phyloP scores from a whole-genome alignment of 2,888 invertebrate genomes.

The Drosophila barbarae region DNA sequence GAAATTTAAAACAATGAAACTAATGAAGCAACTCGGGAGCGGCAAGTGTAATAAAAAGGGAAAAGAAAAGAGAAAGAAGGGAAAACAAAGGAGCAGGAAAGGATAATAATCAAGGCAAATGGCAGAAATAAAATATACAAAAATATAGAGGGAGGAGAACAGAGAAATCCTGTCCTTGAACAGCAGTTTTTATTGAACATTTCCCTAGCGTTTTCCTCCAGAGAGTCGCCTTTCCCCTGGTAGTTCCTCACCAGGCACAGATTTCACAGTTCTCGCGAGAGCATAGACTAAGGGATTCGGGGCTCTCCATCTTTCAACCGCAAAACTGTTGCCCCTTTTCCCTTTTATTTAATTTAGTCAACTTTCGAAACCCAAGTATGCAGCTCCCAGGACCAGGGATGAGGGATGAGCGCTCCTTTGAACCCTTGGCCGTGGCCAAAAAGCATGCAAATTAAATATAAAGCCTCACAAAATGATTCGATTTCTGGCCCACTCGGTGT shows the following conservation, averaged over 20 bases:
- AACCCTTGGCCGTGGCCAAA: conserved; percentile 27
- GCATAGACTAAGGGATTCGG: neutral
- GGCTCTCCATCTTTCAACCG: neutral
- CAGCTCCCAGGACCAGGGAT: conserved; percentile 12
- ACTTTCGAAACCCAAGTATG: conserved; percentile 34
- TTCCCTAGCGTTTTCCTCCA: neutral
- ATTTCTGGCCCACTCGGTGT: conserved; percentile 36
- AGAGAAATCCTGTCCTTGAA: neutral
- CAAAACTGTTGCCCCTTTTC: conserved; percentile 22
- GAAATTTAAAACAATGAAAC: conserved; percentile 53
- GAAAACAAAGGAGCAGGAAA: neutral
- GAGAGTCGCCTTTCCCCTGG: neutral
- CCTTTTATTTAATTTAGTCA: conserved; percentile 23
- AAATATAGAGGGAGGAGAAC: neutral
- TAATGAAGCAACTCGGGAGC: conserved; percentile 10
- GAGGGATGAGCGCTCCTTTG: conserved; percentile 15
- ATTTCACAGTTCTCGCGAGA: neutral
- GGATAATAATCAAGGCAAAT: conserved; percentile 8
- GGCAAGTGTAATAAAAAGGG: conserved; percentile 1
- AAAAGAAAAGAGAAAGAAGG: neutral
- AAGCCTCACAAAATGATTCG: conserved; percentile 66
- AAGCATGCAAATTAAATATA: conserved; percentile 68
- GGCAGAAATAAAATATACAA: neutral
- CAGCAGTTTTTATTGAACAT: conserved; percentile 1
- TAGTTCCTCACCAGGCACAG: neutral